Conservation (phyloP, 2,797 vertebrate species). For the Leontocebus nigricollis region DNA sequence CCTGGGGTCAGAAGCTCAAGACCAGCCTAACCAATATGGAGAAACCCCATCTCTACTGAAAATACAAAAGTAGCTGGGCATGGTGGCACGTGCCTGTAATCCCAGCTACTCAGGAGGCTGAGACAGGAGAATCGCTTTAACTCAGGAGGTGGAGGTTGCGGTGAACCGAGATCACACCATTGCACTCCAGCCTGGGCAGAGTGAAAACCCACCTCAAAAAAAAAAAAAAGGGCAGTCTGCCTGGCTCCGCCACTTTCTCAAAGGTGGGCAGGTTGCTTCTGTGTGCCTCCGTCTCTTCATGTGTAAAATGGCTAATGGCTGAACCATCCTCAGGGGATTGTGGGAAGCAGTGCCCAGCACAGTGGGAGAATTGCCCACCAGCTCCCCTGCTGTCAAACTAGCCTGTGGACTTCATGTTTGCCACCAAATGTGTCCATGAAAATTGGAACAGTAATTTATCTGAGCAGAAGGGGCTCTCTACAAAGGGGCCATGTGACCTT, state of each 20-base stretch:
- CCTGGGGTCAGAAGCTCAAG: no score
- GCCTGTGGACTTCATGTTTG: rapidly evolving
- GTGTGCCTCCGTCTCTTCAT: not conserved
- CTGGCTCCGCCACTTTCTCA: not conserved
- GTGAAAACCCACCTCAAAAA: no score
- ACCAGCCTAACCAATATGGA: no score
- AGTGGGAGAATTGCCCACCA: not conserved
- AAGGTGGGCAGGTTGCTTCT: not conserved
- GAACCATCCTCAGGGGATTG: not conserved
- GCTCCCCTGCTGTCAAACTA: rapidly evolving
- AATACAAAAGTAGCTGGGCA: no score
- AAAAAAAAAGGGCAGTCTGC: not conserved
- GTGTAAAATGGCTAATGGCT: not conserved
- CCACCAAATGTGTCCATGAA: not conserved
- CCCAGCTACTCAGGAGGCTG: no score
- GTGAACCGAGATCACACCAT: no score
- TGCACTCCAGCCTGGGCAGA: no score
- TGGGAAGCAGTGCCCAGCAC: not conserved
- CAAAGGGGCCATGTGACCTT: not conserved
- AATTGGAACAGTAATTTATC: not conserved
- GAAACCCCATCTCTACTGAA: no score
- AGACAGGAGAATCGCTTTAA: no score
- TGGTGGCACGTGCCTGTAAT: no score
- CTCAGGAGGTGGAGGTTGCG: no score
- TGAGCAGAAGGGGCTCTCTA: not conserved